phyloP scores from a whole-genome alignment of 2,888 invertebrate genomes.

The Caenorhabditis sp. region DNA sequence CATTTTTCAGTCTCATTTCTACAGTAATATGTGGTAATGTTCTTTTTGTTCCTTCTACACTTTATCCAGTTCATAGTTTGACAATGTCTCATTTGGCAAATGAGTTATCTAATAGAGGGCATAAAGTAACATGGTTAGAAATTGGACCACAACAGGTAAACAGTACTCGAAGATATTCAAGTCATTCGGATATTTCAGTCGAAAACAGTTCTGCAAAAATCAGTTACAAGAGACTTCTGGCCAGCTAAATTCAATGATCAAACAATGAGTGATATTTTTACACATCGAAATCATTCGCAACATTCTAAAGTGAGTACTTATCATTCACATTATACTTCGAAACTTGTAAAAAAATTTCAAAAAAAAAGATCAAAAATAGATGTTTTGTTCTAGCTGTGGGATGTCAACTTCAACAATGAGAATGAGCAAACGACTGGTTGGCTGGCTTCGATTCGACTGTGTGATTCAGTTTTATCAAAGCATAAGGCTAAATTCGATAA shows the following conservation, averaged over 20 bases:
- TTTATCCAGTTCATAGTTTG: constrained; percentile 64
- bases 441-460: constrained; percentile 64
- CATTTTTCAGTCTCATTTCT: not conserved
- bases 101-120: constrained; percentile 63
- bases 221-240: constrained; percentile 30
- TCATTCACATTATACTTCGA: too few species aligned
- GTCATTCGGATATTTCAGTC: constrained; percentile 16
- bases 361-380: too few species aligned
- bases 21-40: constrained; percentile 31
- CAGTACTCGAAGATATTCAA: not conserved
- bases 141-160: constrained; percentile 63
- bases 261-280: constrained; percentile 30
- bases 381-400: constrained; percentile 52
- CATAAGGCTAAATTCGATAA: constrained; percentile 58
- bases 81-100: constrained; percentile 66
- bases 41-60: constrained; percentile 64
- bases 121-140: constrained; percentile 67
- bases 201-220: constrained; percentile 19
- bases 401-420: constrained; percentile 16
- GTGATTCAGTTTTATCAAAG: constrained; percentile 58
- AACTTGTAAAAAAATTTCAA: too few species aligned
- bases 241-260: constrained; percentile 36
- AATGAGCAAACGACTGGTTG: constrained; percentile 60
- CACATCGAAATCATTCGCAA: constrained; percentile 29
- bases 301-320: constrained; percentile 16